Evolutionary conservation across 2,888 invertebrate genomes (phyloP), one percentile per base, ranked within the genome.

Genomic region (Ophion ellenae): DNA sequence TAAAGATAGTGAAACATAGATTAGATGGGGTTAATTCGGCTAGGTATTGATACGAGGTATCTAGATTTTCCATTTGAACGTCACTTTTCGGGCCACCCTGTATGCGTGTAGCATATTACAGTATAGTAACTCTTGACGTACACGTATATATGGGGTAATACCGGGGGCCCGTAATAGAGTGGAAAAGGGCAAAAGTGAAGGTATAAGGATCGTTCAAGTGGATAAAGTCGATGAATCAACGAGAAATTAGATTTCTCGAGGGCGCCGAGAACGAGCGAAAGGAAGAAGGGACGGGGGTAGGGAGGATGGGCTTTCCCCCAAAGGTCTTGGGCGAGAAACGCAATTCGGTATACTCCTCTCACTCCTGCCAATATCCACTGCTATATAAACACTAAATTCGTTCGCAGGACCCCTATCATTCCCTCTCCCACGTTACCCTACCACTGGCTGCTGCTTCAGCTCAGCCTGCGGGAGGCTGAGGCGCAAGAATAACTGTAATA

Each of bases 161-260:
- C 9, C 40, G 40, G 40, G 40, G 40, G 40, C 40, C 40, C 9
- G 64, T 70, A 73, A 83, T 75, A 69, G 57, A 76, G 74, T 63
- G 59, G 84, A 84, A 85, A 86, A 81, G 77, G 81, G 59, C 67
- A 53, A 81, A 84, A 87, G 40, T 87, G 82, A 86, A 86, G 86
- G 84, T 87, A 80, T 80, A 84, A 80, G 77, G 79, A 83, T 85
- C 81, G 83, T 81, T 81, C 67, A 47, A 85, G 86, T 77, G 83
- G 86, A 81, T 81, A 77, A 83, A 83, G 81, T 81, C 86, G 83
- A 86, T 86, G 86, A 86, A 86, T 86, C 86, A 86, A 86, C 83
- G 77, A 86, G 86, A 86, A 86, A 86, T 86, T 86, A 86, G 86
- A 86, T 86, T 86, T 86, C 86, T 80, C 86, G 64, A 36, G 77